Evolutionary conservation across 2,113 vertebrate species (phyloP).

Genomic region (Centropus unirufus): DNA sequence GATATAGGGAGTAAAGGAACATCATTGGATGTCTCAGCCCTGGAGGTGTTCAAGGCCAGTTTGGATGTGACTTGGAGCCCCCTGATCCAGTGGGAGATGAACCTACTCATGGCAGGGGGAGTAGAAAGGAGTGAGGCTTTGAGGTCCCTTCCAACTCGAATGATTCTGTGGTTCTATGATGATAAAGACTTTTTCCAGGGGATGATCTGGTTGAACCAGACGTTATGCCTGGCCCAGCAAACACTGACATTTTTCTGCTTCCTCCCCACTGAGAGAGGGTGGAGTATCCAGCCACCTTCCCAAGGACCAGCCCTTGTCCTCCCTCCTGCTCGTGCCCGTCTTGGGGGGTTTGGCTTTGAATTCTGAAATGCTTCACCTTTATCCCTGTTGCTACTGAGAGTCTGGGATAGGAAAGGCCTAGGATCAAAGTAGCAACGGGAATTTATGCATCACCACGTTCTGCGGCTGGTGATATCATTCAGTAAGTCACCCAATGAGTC

Average conservation of each 20-base stretch:
- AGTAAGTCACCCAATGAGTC: slow-evolving; percentile 47
- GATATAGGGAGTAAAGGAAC: not conserved
- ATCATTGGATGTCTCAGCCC: not conserved
- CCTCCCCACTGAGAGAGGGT: not conserved
- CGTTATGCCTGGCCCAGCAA: not conserved
- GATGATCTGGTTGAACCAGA: not conserved
- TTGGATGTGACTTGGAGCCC: no score
- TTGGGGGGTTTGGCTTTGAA: not conserved
- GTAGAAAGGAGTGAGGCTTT: no score
- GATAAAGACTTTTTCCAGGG: not conserved
- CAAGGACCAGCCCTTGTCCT: not conserved
- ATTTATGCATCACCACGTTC: not conserved
- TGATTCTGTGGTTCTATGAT: no score
- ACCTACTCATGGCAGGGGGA: no score
- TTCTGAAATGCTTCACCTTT: not conserved
- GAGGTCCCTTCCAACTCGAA: no score
- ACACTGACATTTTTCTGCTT: not conserved
- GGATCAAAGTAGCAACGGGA: not conserved
- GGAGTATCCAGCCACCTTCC: not conserved
- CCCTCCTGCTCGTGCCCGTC: not conserved
- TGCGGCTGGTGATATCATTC: not conserved
- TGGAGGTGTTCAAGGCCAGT: no score
- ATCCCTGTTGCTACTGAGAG: not conserved
- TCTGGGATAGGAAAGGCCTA: not conserved
- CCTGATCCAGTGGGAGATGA: no score